Conservation (phyloP, 2,888 invertebrate genomes). For the Ctenicera cuprea region DNA sequence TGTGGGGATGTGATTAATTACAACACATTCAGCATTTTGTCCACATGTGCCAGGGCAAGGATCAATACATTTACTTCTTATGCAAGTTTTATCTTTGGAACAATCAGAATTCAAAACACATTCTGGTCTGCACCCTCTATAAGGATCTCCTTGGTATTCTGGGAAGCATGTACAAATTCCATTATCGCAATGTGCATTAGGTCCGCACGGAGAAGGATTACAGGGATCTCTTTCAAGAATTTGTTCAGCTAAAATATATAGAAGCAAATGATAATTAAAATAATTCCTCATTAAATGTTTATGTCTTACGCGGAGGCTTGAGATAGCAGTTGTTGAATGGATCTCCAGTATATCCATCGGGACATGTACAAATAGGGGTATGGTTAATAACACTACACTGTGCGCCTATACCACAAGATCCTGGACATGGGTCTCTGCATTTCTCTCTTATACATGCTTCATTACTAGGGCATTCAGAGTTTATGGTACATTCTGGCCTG, state of each 20-base stretch:
- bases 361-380: slow-evolving; percentile 84
- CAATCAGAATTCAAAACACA: slow-evolving; percentile 89
- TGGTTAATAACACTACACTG: slow-evolving; percentile 84
- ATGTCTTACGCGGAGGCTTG: slow-evolving; percentile 75
- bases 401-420: slow-evolving; percentile 83
- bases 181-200: slow-evolving; percentile 77
- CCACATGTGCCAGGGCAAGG: slow-evolving; percentile 88
- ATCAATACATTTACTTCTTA: slow-evolving; percentile 84
- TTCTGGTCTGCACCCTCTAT: slow-evolving; percentile 88
- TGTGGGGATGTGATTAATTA: slow-evolving; percentile 84
- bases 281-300: neutral
- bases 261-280: neutral
- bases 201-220: slow-evolving; percentile 78
- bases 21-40: slow-evolving; percentile 84
- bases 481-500: slow-evolving; percentile 84
- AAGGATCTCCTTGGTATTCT: slow-evolving; percentile 90
- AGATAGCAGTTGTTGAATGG: slow-evolving; percentile 81
- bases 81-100: slow-evolving; percentile 83
- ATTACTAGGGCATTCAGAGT: slow-evolving; percentile 82
- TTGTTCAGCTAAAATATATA: slow-evolving; percentile 62
- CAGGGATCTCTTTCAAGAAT: slow-evolving; percentile 73
- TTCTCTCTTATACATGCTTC: slow-evolving; percentile 83
- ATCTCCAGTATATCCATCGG: slow-evolving; percentile 82
- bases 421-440: slow-evolving; percentile 85
- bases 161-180: slow-evolving; percentile 87